Base-by-base conservation (phyloP, 1,140 invertebrate genomes). In the Drosophila chauvacae region DNA sequence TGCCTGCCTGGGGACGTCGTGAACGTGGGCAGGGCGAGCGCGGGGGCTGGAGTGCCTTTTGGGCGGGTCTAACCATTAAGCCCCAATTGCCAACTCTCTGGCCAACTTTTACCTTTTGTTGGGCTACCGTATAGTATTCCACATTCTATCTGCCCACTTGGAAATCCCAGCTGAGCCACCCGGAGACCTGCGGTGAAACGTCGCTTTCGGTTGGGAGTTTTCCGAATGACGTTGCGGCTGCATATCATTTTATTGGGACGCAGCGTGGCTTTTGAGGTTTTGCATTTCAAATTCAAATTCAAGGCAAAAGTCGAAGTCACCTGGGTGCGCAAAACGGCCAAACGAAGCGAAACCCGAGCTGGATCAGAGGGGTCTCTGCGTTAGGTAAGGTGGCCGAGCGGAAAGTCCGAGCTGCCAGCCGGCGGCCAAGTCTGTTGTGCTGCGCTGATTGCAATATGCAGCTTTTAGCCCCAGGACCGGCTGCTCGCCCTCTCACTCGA, bases 201-300 rank as follows among this genome's bases (percentile, higher is more conserved):
- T 37, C 41, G 28, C 58, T 30, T 68, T 64, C 20, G 23, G 50
- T 57, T 57, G 26, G 14, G n/a, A 50, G 45, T 47, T 61, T 42
- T 77, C 18, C 20, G n/a, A 59, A 41, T 68, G 48, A 76, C 72
- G 61, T 41, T 76, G 47, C 47, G 55, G 55, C 53, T 77, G 73
- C 75, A 77, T 77, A 56, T 77, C 73, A 77, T 77, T 70, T 77
- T 78, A 62, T 78, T 70, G 47, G 74, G 74, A 77, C 73, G 65
- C 77, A 58, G 71, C 50, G 55, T 71, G 62, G 50, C 59, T 53
- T 77, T 77, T 68, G 42, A 56, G 72, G 77, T 48, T 57, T 62
- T 58, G 47, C 69, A 75, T 68, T 80, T 76, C 53, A 47, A 73
- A 77, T 73, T 72, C 45, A 9, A 51, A 72, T 77, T 77, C 66